Base-by-base conservation (phyloP, 1,140 invertebrate genomes). In the Anadara kagoshimensis region DNA sequence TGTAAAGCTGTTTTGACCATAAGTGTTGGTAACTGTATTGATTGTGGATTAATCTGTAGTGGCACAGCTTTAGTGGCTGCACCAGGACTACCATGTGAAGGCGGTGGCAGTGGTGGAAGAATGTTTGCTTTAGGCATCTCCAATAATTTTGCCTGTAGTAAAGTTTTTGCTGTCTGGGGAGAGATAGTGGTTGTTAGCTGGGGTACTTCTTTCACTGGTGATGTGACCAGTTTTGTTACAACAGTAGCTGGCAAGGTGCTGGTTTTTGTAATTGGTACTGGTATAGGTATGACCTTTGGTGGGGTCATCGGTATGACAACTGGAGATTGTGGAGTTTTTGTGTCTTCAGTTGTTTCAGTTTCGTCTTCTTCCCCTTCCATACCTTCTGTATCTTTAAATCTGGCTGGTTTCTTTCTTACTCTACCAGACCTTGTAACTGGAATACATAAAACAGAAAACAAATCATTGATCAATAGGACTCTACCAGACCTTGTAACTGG, bases 381-480 rank as follows among this genome's bases (percentile, higher is more conserved):
- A 12, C 63, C 62, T 4, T 68, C 72, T 10, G 58, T 22, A 29
- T 80, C 78, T 18, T 72, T 41, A 61, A 80, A 80, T 47, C 76
- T 72, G 29, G 78, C 78, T 47, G 78, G 78, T 67, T 80, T 80
- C 59, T 80, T 80, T 24, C 78, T 77, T 5, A 74, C 73, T 70
- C 78, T 64, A 14, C 75, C 78, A n/a, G 78, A 80, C 24, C 78
- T 75, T 51, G 75, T 77, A 5, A 76, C 78, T 80, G 43, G n/a
- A 68, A 3, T 20, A 22, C 12, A 45, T 41, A 67, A 24, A 57
- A 57, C 4, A 57, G 8, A 20, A 8, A 22, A 54, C 20, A n/a
- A n/a, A n/a, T n/a, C n/a, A n/a, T n/a, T n/a, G n/a, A n/a, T n/a
- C n/a, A n/a, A n/a, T n/a, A n/a, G n/a, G n/a, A n/a, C n/a, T n/a